Conservation (phyloP, 1,140 invertebrate genomes). For the Aphis craccivora region DNA sequence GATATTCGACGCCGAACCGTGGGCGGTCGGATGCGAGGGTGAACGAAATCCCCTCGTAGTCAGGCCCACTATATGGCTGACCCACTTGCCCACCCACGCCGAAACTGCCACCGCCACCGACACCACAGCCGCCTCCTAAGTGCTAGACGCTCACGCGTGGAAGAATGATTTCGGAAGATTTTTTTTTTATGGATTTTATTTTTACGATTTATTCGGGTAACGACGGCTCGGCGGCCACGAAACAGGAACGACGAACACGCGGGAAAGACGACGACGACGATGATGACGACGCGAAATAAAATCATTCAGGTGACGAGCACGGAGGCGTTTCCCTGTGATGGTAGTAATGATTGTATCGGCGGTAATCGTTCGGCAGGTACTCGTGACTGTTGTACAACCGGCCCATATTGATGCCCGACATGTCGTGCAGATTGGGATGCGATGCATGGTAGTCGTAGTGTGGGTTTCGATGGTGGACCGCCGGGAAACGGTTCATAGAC, state of each 20-base stretch:
- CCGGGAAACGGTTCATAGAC: conserved; percentile 46
- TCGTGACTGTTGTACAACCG: conserved; percentile 54
- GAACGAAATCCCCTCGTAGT: no score
- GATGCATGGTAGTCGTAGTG: conserved; percentile 47
- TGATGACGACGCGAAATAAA: neutral
- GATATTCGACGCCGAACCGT: no score
- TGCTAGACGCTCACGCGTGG: neutral
- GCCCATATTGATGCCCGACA: conserved; percentile 44
- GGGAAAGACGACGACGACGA: neutral
- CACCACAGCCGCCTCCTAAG: neutral
- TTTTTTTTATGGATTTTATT: conserved; percentile 10
- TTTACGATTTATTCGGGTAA: neutral
- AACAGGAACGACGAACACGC: neutral
- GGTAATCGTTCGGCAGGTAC: conserved; percentile 30
- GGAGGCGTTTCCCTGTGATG: conserved; percentile 27
- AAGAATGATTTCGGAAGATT: conserved; percentile 10
- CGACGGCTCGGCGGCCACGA: neutral
- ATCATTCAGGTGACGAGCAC: conserved; percentile 43
- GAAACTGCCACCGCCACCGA: neutral
- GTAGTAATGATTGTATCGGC: conserved; percentile 11
- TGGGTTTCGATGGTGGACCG: neutral
- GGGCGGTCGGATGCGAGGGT: no score
- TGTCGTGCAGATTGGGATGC: conserved; percentile 43
- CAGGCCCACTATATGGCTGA: neutral
- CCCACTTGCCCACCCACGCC: no score